Evolutionary conservation across 1,140 invertebrate species (phyloP).

Genomic region (honey bee (Apis mellifera)): DNA sequence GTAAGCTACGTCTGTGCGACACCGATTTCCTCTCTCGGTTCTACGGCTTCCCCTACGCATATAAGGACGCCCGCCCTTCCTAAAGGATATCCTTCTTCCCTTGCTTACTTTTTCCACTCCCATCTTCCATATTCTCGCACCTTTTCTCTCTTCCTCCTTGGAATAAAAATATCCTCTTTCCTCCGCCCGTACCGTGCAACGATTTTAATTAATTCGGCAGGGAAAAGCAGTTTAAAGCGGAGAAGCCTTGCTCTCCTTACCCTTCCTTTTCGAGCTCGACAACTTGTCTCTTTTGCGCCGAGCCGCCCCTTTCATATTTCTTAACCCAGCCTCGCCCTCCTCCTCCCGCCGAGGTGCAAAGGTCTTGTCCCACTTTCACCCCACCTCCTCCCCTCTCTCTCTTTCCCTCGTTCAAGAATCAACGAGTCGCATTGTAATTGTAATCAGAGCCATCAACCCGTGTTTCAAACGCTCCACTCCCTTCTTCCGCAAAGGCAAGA

Average conservation of each 20-base stretch:
- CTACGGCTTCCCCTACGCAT: slow-evolving; percentile 1
- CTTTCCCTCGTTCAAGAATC: neutral
- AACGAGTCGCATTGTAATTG: slow-evolving; percentile 36
- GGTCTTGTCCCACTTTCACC: neutral
- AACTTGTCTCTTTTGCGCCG: neutral
- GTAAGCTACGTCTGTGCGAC: slow-evolving; percentile 49
- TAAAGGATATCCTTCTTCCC: slow-evolving; percentile 28
- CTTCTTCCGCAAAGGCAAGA: neutral
- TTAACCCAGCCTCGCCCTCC: neutral
- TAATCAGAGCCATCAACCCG: neutral
- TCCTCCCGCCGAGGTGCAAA: neutral
- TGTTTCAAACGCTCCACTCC: neutral
- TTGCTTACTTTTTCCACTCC: slow-evolving; percentile 4
- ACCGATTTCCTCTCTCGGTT: slow-evolving; percentile 14
- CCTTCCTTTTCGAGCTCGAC: neutral
- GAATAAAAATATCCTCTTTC: slow-evolving; percentile 26
- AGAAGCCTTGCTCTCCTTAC: slow-evolving; percentile 1
- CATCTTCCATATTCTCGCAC: no score
- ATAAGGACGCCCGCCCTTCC: neutral
- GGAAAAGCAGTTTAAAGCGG: slow-evolving; percentile 27
- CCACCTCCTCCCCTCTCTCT: no score
- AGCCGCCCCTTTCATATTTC: slow-evolving; percentile 25
- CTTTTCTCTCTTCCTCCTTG: neutral
- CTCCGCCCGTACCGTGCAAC: slow-evolving; percentile 4
- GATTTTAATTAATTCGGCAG: slow-evolving; percentile 64